Evolutionary conservation across 2,888 invertebrate genomes (phyloP), one percentile per base, ranked within the genome.

Genomic region (Aleiodes testaceus): DNA sequence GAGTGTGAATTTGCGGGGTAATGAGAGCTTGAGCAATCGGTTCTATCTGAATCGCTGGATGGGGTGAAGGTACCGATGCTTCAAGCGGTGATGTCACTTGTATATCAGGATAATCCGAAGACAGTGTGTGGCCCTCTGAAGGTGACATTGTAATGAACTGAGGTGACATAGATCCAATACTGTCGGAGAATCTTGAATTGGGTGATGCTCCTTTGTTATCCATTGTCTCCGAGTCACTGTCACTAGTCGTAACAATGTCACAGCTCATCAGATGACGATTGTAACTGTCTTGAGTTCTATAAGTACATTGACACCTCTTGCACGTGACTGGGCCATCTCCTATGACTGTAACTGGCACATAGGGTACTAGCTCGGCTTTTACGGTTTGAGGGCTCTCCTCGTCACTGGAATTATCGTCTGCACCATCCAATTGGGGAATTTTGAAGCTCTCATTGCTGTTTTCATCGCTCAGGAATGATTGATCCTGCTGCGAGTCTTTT

Each of bases 251-350:
- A 88, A 94, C 91, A 84, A 93, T 92, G 79, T 95, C 95, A 83
- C 96, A 96, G 22, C 91, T 91, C 7, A 91, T 90, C 73, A 95
- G 88, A 84, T 96, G 96, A 53, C 95, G 90, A 80, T 94, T 93
- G 81, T 93, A 96, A 67, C 95, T 95, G 72, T 93, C 93, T 75
- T 92, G 92, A 63, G 95, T 95, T 80, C 95, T 90, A 82, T 95
- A 96, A 1, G 95, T 95, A 82, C 96, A 93, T 80, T 95, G 95
- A 83, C 97, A 97, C 75, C 94, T 91, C 78, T 93, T 92, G 87
- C 97, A 97, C 80, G 94, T 93, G 0, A 97, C 96, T 6, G 94
- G 93, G 79, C 93, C 91, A 79, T 93, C 93, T 49, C 90, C 89
- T 67, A 90, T 89, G 59, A 89, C 89, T 45, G 89, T 77, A 2